Evolutionary conservation across 2,113 vertebrate genomes (phyloP).

Genomic region (Silurus asotus): DNA sequence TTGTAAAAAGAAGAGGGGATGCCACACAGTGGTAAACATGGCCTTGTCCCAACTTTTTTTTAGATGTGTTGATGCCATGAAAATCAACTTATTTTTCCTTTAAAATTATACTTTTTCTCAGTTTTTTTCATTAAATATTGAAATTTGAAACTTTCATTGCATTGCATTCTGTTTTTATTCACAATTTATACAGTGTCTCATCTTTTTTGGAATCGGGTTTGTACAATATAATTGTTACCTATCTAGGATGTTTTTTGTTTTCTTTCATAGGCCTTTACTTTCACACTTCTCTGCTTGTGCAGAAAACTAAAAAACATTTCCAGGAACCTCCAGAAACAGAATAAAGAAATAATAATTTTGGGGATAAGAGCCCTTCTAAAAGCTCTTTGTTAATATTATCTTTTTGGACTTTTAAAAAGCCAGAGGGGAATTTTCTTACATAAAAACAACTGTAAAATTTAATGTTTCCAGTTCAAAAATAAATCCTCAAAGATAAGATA

Average conservation of each 20-base stretch:
- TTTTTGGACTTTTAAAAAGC: background rate
- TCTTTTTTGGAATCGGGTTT: too few relatives aligned
- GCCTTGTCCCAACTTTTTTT: too few relatives aligned
- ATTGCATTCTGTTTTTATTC: too few relatives aligned
- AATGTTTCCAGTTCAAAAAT: background rate
- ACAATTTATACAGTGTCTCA: too few relatives aligned
- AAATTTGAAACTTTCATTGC: too few relatives aligned
- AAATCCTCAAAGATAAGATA: background rate
- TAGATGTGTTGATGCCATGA: too few relatives aligned
- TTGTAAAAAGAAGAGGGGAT: too few relatives aligned
- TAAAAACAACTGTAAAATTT: background rate
- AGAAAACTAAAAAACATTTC: background rate
- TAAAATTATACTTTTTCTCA: too few relatives aligned
- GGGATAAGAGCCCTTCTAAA: background rate
- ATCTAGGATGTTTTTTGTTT: background rate
- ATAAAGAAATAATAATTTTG: background rate
- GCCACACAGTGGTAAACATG: too few relatives aligned
- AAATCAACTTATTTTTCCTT: too few relatives aligned
- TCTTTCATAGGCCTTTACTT: background rate
- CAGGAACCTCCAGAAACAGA: background rate
- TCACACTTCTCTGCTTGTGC: background rate
- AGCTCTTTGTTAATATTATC: too few relatives aligned
- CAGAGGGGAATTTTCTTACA: background rate
- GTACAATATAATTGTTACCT: background rate
- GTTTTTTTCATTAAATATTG: too few relatives aligned